phyloP scores from a whole-genome alignment of 92 coral and sea anemone genomes.

The Blastomussa wellsi region DNA sequence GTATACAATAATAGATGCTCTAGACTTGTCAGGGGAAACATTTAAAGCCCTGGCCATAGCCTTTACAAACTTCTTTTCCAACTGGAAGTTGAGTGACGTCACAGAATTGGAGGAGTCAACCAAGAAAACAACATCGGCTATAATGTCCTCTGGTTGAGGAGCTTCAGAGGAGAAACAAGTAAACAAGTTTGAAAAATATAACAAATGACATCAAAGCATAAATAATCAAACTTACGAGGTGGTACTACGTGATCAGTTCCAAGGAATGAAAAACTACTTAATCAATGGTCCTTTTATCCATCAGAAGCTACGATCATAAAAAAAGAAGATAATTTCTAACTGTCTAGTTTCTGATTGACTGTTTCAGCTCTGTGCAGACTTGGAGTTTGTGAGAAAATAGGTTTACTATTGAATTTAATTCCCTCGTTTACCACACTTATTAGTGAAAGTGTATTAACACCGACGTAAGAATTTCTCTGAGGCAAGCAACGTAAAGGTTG shows the following conservation, averaged over 20 bases:
- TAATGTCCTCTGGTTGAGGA: conserved; percentile 52
- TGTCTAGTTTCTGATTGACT: no score
- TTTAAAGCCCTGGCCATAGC: conserved; percentile 55
- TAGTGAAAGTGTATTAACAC: no score
- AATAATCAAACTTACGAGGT: no score
- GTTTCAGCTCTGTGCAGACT: no score
- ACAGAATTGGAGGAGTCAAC: conserved; percentile 62
- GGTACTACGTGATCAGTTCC: neutral
- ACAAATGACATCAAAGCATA: no score
- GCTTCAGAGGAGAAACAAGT: conserved; percentile 33
- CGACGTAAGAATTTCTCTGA: no score
- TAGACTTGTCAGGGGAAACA: conserved; percentile 56
- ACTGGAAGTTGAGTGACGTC: conserved; percentile 26
- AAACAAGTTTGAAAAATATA: no score
- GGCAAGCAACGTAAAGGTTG: neutral
- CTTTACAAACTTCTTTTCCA: conserved; percentile 65
- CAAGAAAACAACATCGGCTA: conserved; percentile 69
- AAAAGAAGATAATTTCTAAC: no score
- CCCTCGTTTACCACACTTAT: no score
- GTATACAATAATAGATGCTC: conserved; percentile 60
- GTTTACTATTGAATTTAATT: no score
- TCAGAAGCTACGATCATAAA: no score
- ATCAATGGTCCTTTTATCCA: neutral
- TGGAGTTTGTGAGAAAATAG: no score
- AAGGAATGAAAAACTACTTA: neutral